Conservation (phyloP, 2,113 vertebrate species). For the Pungitius pungitius region DNA sequence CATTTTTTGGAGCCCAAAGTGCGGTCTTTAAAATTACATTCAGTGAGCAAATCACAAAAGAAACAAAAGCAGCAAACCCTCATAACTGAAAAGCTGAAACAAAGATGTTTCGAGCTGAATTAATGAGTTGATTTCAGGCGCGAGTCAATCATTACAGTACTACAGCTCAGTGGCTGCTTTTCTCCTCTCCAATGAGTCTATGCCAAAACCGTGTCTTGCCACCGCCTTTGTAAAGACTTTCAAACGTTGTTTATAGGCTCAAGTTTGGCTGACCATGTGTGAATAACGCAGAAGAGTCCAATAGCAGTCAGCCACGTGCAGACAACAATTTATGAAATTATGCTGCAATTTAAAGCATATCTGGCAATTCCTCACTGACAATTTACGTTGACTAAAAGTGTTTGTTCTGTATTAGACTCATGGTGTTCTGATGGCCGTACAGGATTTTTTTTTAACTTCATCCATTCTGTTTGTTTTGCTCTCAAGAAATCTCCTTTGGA, state of each 20-base stretch:
- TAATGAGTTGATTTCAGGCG: background rate
- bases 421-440: no score
- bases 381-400: background rate
- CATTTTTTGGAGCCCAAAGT: background rate
- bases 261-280: background rate
- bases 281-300: slow-evolving; percentile 13
- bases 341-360: background rate
- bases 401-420: background rate
- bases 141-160: background rate
- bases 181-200: background rate
- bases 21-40: background rate
- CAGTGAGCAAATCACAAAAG: background rate
- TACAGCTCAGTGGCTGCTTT: slow-evolving; percentile 7
- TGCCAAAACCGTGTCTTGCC: background rate
- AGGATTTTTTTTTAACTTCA: no score
- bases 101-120: background rate
- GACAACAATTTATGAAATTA: background rate
- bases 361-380: background rate
- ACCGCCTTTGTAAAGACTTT: background rate
- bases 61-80: background rate
- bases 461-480: background rate
- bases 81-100: background rate
- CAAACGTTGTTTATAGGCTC: slow-evolving; percentile 1
- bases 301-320: background rate
- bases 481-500: background rate